Evolutionary conservation across 2,888 invertebrate genomes (phyloP), one percentile per base, ranked within the genome.

Genomic region (Vannuccia rotundouncinata): DNA sequence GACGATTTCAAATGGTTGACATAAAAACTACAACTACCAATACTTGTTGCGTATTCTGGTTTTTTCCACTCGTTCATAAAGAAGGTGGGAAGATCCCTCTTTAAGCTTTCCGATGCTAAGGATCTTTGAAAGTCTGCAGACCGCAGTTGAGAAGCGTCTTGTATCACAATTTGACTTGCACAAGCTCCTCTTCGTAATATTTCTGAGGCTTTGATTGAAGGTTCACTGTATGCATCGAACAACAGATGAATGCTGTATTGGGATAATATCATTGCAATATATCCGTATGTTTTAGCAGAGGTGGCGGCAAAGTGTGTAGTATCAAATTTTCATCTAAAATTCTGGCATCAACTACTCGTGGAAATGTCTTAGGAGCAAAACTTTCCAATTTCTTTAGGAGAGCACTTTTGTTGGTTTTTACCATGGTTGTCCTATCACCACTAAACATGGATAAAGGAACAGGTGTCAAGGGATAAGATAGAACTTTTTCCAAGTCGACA

Each of bases 171-270:
- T 66, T 66, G 13, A 66, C 5, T 66, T 66, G 66, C 66, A 66
- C 17, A 66, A 66, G 66, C 66, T 66, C 66, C 66, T 66, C 5
- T 66, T 66, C 66, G 10, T 66, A 27, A 66, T 66, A 17, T 66
- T 66, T 66, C 66, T 66, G 66, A 66, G 13, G 22, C 25, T 66
- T 66, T 66, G 17, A 66, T 66, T 22, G 66, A 66, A 66, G 66
- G 66, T 66, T 66, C 66, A 66, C 10, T 27, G 66, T 66, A 66
- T 13, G 66, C 22, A 66, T 66, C 66, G 25, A 66, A 66, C 66
- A 66, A 66, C 66, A 66, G 66, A 66, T 66, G 10, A 66, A 66
- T 66, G 66, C 25, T 66, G 66, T 66, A 66, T 66, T 66, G 66
- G 13, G 66, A 66, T 66, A 66, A 27, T 66, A 22, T 66, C 66